Evolutionary conservation across 2,113 vertebrate genomes (phyloP).

Genomic region (Syngnathus typhle): DNA sequence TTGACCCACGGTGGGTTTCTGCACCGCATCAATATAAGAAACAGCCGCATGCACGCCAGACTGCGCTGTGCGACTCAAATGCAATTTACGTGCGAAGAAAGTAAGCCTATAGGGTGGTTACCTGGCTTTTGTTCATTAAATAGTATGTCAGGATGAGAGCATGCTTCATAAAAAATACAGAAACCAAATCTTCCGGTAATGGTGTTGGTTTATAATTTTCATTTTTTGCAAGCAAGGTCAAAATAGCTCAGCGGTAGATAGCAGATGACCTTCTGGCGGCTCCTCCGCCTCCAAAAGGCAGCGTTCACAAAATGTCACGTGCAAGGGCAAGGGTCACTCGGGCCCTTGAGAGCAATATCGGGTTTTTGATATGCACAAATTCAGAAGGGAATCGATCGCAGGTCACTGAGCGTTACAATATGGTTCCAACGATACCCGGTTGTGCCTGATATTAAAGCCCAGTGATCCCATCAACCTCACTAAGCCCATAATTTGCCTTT

Average conservation of each 20-base stretch:
- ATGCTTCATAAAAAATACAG: background rate
- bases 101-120: constrained; percentile 18
- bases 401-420: background rate
- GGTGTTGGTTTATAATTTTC: too few species aligned
- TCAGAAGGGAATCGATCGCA: background rate
- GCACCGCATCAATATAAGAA: constrained; percentile 57
- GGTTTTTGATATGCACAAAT: background rate
- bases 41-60: constrained; percentile 41
- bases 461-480: background rate
- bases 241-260: constrained; percentile 1
- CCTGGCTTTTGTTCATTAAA: constrained; percentile 14
- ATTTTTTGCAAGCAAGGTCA: background rate
- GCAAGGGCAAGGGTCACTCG: constrained; percentile 9
- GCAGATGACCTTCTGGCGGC: constrained; percentile 28
- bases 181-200: too few species aligned
- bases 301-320: constrained; percentile 39
- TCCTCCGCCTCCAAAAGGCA: constrained; percentile 16
- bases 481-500: background rate
- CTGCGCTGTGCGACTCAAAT: constrained; percentile 17
- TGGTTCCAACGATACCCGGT: background rate
- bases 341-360: constrained; percentile 13
- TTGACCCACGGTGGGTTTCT: constrained; percentile 57
- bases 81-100: constrained; percentile 32
- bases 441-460: background rate
- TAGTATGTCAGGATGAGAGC: constrained; percentile 9